phyloP scores from a whole-genome alignment of 1,140 invertebrate species.

The Neuroterus valhalla region DNA sequence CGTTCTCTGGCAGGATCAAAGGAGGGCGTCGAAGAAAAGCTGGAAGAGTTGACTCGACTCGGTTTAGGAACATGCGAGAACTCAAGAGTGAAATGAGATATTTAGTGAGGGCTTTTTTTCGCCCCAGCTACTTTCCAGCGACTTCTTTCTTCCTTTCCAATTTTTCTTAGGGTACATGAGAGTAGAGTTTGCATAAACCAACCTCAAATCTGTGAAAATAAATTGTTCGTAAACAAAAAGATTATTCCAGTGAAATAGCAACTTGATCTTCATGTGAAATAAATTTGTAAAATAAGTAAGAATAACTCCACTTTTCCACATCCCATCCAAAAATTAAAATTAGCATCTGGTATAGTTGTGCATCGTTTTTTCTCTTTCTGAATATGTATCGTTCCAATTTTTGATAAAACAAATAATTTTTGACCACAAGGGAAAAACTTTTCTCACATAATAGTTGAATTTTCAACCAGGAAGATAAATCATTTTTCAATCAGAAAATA shows the following conservation, averaged over 20 bases:
- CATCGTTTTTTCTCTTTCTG: no score
- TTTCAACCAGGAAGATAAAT: no score
- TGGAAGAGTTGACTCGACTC: slow-evolving; percentile 34
- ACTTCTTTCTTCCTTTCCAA: not conserved
- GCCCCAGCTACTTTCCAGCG: not conserved
- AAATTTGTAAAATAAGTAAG: no score
- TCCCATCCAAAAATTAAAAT: no score
- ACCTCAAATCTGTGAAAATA: not conserved
- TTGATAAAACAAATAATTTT: no score
- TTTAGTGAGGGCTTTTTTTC: slow-evolving; percentile 22
- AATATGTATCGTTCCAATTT: no score
- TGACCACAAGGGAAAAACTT: no score
- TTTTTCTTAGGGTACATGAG: not conserved
- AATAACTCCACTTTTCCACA: no score
- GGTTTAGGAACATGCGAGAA: slow-evolving; percentile 18
- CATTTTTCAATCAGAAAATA: no score
- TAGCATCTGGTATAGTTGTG: no score
- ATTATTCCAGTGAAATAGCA: not conserved
- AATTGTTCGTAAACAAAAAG: not conserved
- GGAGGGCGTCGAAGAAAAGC: slow-evolving; percentile 25
- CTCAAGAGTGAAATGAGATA: slow-evolving; percentile 30
- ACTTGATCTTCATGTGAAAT: no score
- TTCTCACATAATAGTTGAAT: no score
- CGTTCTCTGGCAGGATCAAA: not conserved
- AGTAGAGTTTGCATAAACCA: not conserved